Evolutionary conservation across 2,797 vertebrate species (phyloP), one percentile per base, ranked within the genome.

Genomic region (Smutsia gigantea): DNA sequence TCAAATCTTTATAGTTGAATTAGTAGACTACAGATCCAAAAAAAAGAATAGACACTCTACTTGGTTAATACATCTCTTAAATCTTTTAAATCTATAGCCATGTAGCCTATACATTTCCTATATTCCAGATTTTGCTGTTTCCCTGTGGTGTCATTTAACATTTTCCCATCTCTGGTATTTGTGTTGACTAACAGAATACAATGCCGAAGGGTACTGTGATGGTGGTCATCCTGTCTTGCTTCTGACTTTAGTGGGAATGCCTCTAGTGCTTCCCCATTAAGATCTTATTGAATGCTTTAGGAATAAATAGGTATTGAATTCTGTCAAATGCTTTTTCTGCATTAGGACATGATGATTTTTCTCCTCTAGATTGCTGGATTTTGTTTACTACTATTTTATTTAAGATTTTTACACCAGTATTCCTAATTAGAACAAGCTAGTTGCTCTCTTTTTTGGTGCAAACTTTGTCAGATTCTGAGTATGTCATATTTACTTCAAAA

Each of bases 361-460:
- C 37, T 84, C 34, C 27, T 69, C 27, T 94, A 13, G 34, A 77
- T 9, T 71, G 34, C 14, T 72, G 18, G 31, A 64, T 77, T 82
- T 59, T 87, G 15, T 72, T 90, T 84, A 91, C 37, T 91, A 51
- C 39, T 61, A 92, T 71, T 63, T 90, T 94, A 46, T 81, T 59
- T 78, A 90, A 69, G 27, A 53, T 59, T 57, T 84, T 78, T 89
- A 71, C 11, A 81, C 17, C 13, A 93, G 77, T 78, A 71, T 29
- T 90, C 75, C 37, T 77, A 85, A 82, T 13, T 82, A 6, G 46
- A 82, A 82, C 39, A 86, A 21, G 29, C 19, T 6, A 34, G 34
- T n/a, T 21, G 51, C 27, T 87, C 57, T 87, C 63, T 39, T 61
- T 75, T 83, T 71, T 49, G 31, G 9, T 71, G 12, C 7, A 84